Percentiles rank a stretch among this genome's conserved stretches.
These are phyloP conservation scores for Mellivora capensis DNA, from an alignment of 2,113 vertebrate species.

Conservation along the genomic window DNA sequence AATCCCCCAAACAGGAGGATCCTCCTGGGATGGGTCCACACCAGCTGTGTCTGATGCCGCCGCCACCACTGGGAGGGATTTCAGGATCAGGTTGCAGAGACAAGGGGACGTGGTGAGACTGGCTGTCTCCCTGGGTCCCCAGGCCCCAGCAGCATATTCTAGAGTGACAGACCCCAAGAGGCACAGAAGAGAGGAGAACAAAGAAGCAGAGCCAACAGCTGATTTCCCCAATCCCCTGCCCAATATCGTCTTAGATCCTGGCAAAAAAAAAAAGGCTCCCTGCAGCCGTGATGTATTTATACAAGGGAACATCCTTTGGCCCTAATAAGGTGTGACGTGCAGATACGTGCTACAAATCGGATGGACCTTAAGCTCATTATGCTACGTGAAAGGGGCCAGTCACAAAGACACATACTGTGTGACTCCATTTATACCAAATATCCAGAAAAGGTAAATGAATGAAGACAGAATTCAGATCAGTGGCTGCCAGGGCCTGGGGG, in stretches of 20 bases:
- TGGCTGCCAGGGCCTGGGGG: neutral
- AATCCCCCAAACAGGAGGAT: neutral
- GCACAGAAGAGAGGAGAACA: neutral
- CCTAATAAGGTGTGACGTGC: neutral
- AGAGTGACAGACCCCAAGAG: neutral
- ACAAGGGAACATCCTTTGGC: neutral
- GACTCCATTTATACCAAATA: neutral
- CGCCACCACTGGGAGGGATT: fast-evolving
- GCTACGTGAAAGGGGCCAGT: neutral
- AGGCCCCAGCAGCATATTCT: neutral
- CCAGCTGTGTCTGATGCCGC: neutral
- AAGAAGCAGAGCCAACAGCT: neutral
- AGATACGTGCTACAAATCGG: fast-evolving
- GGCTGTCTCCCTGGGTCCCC: conserved; percentile 17
- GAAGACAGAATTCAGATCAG: neutral
- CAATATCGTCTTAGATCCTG: neutral
- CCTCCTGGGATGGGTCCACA: neutral
- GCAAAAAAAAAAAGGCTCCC: no score
- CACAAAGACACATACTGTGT: neutral
- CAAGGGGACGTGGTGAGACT: neutral
- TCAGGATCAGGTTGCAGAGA: conserved; percentile 34
- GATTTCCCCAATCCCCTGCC: neutral
- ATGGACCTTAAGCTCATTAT: neutral
- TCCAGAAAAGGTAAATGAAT: neutral
- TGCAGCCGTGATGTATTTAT: no score